These are phyloP conservation scores for Platypus cylindrus DNA, from an alignment of 2,888 invertebrate genomes.

Conservation along the genomic window DNA sequence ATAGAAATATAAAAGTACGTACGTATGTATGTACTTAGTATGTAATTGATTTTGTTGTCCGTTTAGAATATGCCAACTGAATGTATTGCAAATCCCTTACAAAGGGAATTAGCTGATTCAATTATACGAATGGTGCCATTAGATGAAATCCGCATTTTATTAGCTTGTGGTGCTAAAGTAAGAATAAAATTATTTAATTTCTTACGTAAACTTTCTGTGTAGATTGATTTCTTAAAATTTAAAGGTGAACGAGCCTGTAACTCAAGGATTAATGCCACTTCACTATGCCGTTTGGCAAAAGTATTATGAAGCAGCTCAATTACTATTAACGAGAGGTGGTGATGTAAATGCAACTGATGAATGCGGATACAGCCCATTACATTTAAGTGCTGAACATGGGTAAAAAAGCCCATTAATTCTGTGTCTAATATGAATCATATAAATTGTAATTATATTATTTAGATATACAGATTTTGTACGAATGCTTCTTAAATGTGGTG, in stretches of 20 bases:
- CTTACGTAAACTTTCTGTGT: background rate
- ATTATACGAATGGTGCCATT: conserved; percentile 78
- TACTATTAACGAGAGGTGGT: conserved; percentile 69
- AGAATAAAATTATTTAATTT: no score
- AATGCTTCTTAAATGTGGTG: conserved; percentile 61
- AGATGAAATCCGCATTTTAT: conserved; percentile 72
- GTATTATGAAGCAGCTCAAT: conserved; percentile 63
- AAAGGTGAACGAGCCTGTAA: conserved; percentile 62
- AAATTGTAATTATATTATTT: conserved; percentile 22
- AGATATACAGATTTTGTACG: conserved; percentile 57
- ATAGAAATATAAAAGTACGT: background rate
- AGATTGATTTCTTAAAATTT: background rate
- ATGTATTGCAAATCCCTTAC: conserved; percentile 60
- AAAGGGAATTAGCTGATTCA: conserved; percentile 78
- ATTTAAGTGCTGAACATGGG: conserved; percentile 82
- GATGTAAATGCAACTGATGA: conserved; percentile 75
- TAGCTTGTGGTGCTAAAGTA: conserved; percentile 77
- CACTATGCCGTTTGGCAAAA: conserved; percentile 90
- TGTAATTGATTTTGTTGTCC: conserved; percentile 3
- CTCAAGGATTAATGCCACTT: conserved; percentile 74
- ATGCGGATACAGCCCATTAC: conserved; percentile 83
- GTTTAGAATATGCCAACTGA: conserved; percentile 53
- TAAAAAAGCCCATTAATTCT: conserved; percentile 33
- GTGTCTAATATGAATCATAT: conserved; percentile 1
- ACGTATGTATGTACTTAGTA: no score